phyloP scores from a whole-genome alignment of 2,888 invertebrate species.

The Uropetala carovei region DNA sequence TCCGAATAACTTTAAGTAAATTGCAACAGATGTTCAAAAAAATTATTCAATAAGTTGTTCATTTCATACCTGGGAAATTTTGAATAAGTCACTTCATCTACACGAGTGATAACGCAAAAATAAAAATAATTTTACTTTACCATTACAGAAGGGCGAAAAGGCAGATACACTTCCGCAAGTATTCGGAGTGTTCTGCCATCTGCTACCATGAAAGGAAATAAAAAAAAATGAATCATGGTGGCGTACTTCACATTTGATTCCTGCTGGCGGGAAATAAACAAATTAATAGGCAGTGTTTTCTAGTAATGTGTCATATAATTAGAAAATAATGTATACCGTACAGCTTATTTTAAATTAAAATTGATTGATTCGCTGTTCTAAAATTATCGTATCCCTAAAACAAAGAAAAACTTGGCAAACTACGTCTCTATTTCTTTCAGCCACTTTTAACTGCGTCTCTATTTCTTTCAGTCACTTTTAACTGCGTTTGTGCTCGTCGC shows the following conservation, averaged over 20 bases:
- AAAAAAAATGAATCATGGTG: neutral
- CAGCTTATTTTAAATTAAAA: too few species aligned
- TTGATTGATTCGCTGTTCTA: too few species aligned
- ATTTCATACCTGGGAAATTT: conserved; percentile 16
- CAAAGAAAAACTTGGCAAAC: too few species aligned
- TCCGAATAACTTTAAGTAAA: conserved; percentile 7
- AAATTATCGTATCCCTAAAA: too few species aligned
- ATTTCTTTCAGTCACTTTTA: too few species aligned
- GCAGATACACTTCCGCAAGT: conserved; percentile 48
- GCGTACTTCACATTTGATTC: neutral
- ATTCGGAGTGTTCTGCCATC: conserved; percentile 54
- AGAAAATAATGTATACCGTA: too few species aligned
- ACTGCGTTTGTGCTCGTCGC: too few species aligned
- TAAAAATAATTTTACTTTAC: conserved; percentile 34
- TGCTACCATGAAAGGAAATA: conserved; percentile 36
- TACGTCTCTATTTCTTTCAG: too few species aligned
- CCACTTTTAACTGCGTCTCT: too few species aligned
- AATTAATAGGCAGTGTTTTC: neutral
- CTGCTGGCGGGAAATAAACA: neutral
- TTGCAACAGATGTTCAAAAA: neutral
- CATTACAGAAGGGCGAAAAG: conserved; percentile 31
- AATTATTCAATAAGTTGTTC: neutral
- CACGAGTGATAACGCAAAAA: neutral
- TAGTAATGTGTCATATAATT: too few species aligned
- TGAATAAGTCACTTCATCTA: conserved; percentile 40